Percentiles rank a stretch among this genome's conserved stretches.
Conservation (phyloP, 2,113 vertebrate genomes). For the Myocastor coypus region DNA sequence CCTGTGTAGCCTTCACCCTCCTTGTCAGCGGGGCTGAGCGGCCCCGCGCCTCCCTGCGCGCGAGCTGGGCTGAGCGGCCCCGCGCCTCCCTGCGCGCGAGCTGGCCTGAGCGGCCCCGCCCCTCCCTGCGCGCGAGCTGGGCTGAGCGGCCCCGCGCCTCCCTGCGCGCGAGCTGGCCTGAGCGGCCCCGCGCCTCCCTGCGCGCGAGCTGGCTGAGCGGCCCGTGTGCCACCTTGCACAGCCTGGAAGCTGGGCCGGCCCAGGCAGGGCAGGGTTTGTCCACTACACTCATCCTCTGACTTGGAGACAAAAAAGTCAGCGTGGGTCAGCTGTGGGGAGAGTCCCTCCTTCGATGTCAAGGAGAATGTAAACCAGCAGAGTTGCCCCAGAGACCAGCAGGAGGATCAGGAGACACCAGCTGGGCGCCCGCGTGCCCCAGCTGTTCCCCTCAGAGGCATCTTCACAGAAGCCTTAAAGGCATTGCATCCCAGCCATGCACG, state of each 20-base stretch:
- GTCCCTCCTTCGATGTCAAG: background rate
- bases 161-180: background rate
- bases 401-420: background rate
- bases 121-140: too few relatives aligned
- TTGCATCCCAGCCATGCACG: background rate
- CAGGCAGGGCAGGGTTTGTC: background rate
- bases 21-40: background rate
- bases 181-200: too few relatives aligned
- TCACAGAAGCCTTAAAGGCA: background rate
- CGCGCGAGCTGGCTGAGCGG: too few relatives aligned
- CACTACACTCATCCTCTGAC: background rate
- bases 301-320: background rate
- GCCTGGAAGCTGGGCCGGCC: background rate
- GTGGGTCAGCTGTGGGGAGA: background rate
- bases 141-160: too few relatives aligned
- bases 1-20: background rate
- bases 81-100: too few relatives aligned
- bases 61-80: too few relatives aligned
- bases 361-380: background rate
- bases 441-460: background rate
- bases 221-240: fast-evolving
- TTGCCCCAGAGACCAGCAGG: background rate
- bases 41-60: too few relatives aligned
- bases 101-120: too few relatives aligned
- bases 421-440: background rate